Evolutionary conservation across 2,113 vertebrate species (phyloP).

Genomic region (Eulemur rufifrons): DNA sequence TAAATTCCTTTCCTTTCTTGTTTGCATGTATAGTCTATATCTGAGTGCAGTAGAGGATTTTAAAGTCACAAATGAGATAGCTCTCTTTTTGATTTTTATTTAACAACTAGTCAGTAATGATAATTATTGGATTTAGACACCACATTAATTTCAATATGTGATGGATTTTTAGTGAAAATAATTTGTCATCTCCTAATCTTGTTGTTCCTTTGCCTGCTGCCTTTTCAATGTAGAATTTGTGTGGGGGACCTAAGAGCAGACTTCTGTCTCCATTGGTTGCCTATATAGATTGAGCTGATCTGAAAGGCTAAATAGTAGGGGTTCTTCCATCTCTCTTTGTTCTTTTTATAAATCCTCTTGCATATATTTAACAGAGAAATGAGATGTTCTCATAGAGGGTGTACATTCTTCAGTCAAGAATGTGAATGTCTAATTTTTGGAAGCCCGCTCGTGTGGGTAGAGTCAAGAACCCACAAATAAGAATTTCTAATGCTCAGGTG

Average conservation of each 20-base stretch:
- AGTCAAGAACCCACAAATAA: background rate
- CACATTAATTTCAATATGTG: background rate
- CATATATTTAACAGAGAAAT: background rate
- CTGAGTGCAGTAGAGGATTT: background rate
- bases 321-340: background rate
- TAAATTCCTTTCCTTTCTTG: slow-evolving; percentile 1
- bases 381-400: background rate
- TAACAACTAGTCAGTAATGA: background rate
- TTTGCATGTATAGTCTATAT: background rate
- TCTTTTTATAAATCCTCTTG: background rate
- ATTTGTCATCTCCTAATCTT: background rate
- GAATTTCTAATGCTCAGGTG: background rate
- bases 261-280: background rate
- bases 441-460: background rate
- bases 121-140: background rate
- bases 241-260: background rate
- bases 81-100: background rate
- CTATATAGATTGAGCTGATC: background rate
- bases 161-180: background rate
- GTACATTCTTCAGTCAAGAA: background rate
- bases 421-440: background rate
- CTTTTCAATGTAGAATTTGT: slow-evolving; percentile 5
- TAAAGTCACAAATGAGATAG: background rate
- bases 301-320: background rate
- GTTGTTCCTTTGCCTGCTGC: background rate